Conservation (phyloP, 92 coral and sea anemone species). For the Chrysogorgia sp. region DNA sequence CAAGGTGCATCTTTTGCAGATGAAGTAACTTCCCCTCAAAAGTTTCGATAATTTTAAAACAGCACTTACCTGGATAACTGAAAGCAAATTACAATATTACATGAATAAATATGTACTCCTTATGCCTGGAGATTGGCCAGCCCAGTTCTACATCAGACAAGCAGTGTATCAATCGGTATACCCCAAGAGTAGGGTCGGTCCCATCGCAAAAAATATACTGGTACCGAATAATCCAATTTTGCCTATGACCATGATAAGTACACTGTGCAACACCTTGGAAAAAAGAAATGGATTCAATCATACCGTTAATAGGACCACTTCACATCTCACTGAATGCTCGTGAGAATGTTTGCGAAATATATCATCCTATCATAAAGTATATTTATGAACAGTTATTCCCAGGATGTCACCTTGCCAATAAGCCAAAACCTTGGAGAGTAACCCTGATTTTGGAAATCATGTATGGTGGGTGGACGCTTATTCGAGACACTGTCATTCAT, state of each 20-base stretch:
- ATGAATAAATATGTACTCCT: conserved; percentile 32
- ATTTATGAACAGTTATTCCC: conserved; percentile 49
- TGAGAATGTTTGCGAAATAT: conserved; percentile 40
- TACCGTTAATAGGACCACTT: conserved; percentile 45
- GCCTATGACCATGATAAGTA: neutral
- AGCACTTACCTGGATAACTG: conserved; percentile 9
- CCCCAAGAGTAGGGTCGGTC: neutral
- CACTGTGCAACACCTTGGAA: conserved; percentile 7
- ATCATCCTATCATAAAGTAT: conserved; percentile 42
- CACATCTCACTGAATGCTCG: conserved; percentile 58
- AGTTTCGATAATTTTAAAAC: neutral
- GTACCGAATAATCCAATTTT: neutral
- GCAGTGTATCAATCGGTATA: conserved; percentile 31
- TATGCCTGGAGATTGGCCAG: conserved; percentile 60
- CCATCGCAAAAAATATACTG: neutral
- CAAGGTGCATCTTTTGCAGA: conserved; percentile 2
- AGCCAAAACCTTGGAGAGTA: conserved; percentile 55
- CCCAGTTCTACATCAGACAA: conserved; percentile 51
- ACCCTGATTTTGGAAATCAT: conserved; percentile 43
- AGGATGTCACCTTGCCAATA: conserved; percentile 48
- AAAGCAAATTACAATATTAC: conserved; percentile 19
- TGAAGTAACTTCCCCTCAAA: conserved; percentile 10
- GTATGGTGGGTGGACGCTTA: conserved; percentile 53
- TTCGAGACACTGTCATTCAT: conserved; percentile 32
- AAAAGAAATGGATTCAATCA: conserved; percentile 1